phyloP scores from a whole-genome alignment of 2,888 invertebrate species.

The Microctonus hyperodae region DNA sequence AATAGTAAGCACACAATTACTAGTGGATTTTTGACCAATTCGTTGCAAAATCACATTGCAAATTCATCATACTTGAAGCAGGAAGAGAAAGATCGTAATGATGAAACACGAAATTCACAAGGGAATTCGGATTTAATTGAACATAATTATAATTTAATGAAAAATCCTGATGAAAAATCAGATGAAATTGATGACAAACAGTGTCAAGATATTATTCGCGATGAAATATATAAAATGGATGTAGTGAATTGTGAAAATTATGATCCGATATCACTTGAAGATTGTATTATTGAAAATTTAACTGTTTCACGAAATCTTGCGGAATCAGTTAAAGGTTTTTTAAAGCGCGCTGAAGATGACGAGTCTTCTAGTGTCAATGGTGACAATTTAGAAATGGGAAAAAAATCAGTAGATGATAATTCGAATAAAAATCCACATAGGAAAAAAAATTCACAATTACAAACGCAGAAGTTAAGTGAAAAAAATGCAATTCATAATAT shows the following conservation, averaged over 20 bases:
- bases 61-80: background rate
- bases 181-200: background rate
- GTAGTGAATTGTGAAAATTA: constrained; percentile 40
- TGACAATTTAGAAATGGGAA: background rate
- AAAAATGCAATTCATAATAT: background rate
- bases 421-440: background rate
- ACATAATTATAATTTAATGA: background rate
- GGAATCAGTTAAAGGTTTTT: constrained; percentile 44
- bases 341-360: constrained; percentile 41
- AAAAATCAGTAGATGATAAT: background rate
- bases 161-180: background rate
- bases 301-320: constrained; percentile 40
- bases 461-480: constrained; percentile 1
- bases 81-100: background rate
- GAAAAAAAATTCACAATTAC: constrained; percentile 15
- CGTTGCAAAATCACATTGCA: background rate
- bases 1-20: background rate
- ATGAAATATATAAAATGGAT: constrained; percentile 44
- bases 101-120: background rate
- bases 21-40: background rate
- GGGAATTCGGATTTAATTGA: background rate
- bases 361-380: background rate
- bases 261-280: background rate
- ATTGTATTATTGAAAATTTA: constrained; percentile 36
- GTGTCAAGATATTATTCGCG: background rate